Conservation (phyloP, 2,888 invertebrate species). For the Zaprionus bogoriensis region DNA sequence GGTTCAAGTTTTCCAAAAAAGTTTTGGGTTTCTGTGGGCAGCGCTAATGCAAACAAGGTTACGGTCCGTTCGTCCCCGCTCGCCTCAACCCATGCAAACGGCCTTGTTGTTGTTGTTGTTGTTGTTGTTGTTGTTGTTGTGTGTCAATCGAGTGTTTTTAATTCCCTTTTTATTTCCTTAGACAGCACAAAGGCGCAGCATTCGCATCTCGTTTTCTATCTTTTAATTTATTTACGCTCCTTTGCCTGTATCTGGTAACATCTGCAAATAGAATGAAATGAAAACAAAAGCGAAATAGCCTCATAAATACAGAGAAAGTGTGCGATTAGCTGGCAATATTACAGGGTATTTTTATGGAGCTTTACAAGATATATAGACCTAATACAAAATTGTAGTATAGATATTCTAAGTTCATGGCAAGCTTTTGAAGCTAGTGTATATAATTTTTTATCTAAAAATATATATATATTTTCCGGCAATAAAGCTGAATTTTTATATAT, state of each 20-base stretch:
- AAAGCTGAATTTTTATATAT: no score
- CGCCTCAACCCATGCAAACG: conserved; percentile 11
- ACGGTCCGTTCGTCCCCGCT: background rate
- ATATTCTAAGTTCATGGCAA: no score
- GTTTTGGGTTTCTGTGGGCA: conserved; percentile 17
- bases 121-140: no score
- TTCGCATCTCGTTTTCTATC: background rate
- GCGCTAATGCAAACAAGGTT: conserved; percentile 39
- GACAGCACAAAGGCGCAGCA: conserved; percentile 8
- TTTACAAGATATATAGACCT: background rate
- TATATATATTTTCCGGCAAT: no score
- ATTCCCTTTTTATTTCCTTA: conserved; percentile 22
- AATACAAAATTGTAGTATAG: no score
- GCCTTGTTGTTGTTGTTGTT: no score
- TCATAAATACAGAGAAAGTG: background rate
- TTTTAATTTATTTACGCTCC: conserved; percentile 4
- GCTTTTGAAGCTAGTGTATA: no score
- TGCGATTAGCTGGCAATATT: background rate
- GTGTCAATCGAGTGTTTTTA: conserved; percentile 26
- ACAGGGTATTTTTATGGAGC: background rate
- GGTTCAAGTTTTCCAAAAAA: conserved; percentile 25
- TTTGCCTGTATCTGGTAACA: background rate
- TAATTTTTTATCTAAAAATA: no score
- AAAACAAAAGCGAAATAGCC: no score
- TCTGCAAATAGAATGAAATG: conserved; percentile 30